Evolutionary conservation across 1,140 invertebrate genomes (phyloP), one percentile per base, ranked within the genome.

Genomic region (Eubasilissa regina): DNA sequence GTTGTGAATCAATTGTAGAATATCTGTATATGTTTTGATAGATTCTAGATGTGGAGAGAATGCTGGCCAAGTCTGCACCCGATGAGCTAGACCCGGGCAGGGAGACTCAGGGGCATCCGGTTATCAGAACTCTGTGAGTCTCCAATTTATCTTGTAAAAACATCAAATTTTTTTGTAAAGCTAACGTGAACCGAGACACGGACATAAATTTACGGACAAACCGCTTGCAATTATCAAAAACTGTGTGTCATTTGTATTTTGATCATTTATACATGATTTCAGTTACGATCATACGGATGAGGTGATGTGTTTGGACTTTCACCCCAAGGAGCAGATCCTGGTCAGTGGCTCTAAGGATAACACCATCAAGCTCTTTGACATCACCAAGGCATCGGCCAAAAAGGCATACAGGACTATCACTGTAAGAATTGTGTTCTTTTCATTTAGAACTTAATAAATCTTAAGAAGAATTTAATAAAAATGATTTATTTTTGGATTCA

Each of bases 41-140:
- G 93, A 98, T 99, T 86, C 88, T 99, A 53, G 98, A 99, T 87
- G 97, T 99, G 1, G 98, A 99, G 85, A 91, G 97, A 82, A 99
- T 99, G 97, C 89, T 99, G 83, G 97, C 97, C 0, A 99, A 99
- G 85, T 96, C 95, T 3, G 94, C 95, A 7, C 95, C 95, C 3
- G 96, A 97, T 85, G 95, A 94, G 84, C 92, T 94, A 84, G 93
- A 94, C 82, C 93, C 92, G 13, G 90, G 94, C 58, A 92, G 95
- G 85, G 93, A 96, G 87, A 92, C 96, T 82, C 96, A 98, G 84
- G 96, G 96, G 0, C 98, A 99, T 90, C 98, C 98, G 1, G 98
- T 99, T 44, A 99, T 99, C 81, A 91, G 98, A 77, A 99, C 98
- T 7, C 89, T 99, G n/a, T 89, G 58, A 86, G 86, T 86, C 3